Percentiles rank a stretch among this genome's conserved stretches.
phyloP scores from a whole-genome alignment of 2,888 invertebrate genomes.

The Trachelus iudaicus region DNA sequence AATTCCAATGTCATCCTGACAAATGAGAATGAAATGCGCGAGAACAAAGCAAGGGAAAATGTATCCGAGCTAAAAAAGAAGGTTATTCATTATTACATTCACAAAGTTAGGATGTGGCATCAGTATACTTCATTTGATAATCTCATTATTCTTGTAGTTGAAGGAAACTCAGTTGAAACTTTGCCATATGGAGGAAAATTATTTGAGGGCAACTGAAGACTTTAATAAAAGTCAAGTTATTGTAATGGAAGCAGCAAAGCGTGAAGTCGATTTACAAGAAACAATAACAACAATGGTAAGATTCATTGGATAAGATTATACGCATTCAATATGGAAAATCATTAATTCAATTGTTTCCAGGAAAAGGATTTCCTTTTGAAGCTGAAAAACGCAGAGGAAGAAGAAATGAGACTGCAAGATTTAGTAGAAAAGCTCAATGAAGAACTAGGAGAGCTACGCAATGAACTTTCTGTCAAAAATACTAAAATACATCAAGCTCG shows the following conservation, averaged over 20 bases:
- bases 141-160: slow-evolving; percentile 31
- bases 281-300: slow-evolving; percentile 42
- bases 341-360: slow-evolving; percentile 24
- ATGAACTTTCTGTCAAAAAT: slow-evolving; percentile 35
- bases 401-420: slow-evolving; percentile 31
- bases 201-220: slow-evolving; percentile 39
- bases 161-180: slow-evolving; percentile 43
- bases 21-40: slow-evolving; percentile 34
- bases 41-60: slow-evolving; percentile 44
- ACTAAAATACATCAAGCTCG: slow-evolving; percentile 37
- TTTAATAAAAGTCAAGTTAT: slow-evolving; percentile 42
- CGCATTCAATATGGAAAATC: neutral
- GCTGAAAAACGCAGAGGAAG: slow-evolving; percentile 33
- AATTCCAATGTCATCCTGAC: slow-evolving; percentile 51
- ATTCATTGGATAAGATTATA: neutral
- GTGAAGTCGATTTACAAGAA: slow-evolving; percentile 46
- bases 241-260: slow-evolving; percentile 37
- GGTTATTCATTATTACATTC: slow-evolving; percentile 20
- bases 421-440: slow-evolving; percentile 37
- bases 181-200: slow-evolving; percentile 36
- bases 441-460: slow-evolving; percentile 40
- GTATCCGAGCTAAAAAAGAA: slow-evolving; percentile 41
- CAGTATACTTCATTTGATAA: neutral
- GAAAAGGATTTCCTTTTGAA: slow-evolving; percentile 42
- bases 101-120: neutral